Conservation (phyloP, 2,797 vertebrate genomes). For the Sebastiscus albofasciatus region DNA sequence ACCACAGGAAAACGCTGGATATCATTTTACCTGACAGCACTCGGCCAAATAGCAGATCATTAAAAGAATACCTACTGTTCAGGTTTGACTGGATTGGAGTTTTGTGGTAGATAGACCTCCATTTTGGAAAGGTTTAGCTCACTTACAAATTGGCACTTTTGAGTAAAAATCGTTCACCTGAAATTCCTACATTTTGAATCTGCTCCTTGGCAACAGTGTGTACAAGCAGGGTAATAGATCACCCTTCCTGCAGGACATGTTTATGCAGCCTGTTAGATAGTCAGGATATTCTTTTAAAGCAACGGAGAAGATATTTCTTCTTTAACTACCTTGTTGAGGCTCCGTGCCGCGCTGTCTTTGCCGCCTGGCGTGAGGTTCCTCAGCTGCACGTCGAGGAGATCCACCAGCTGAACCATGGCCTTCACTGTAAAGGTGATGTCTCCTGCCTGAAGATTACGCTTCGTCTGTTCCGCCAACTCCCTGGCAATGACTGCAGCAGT, state of each 20-base stretch:
- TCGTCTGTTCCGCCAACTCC: conserved; percentile 95
- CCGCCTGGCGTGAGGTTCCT: conserved; percentile 95
- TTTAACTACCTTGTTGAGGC: conserved; percentile 92
- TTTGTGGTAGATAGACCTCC: neutral
- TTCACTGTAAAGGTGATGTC: conserved; percentile 95
- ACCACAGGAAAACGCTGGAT: conserved; percentile 6
- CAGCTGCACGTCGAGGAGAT: conserved; percentile 94
- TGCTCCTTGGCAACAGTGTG: neutral
- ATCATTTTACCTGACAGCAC: conserved; percentile 49
- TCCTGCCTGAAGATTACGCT: conserved; percentile 91
- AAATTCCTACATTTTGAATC: neutral
- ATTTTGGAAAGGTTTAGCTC: conserved; percentile 5
- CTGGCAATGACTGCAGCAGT: conserved; percentile 95
- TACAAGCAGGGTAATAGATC: conserved; percentile 8
- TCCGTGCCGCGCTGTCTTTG: conserved; percentile 96
- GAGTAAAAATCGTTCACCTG: neutral
- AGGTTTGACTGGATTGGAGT: conserved; percentile 28
- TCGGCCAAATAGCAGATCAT: conserved; percentile 42
- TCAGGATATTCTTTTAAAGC: neutral
- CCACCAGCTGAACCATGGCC: conserved; percentile 95
- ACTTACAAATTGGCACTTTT: neutral
- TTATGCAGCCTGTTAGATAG: conserved; percentile 2
- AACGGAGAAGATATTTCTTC: neutral
- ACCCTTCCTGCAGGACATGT: conserved; percentile 3
- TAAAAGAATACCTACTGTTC: conserved; percentile 56